Evolutionary conservation across 1,140 invertebrate species (phyloP), one percentile per base, ranked within the genome.

Genomic region (Bombus affinis): DNA sequence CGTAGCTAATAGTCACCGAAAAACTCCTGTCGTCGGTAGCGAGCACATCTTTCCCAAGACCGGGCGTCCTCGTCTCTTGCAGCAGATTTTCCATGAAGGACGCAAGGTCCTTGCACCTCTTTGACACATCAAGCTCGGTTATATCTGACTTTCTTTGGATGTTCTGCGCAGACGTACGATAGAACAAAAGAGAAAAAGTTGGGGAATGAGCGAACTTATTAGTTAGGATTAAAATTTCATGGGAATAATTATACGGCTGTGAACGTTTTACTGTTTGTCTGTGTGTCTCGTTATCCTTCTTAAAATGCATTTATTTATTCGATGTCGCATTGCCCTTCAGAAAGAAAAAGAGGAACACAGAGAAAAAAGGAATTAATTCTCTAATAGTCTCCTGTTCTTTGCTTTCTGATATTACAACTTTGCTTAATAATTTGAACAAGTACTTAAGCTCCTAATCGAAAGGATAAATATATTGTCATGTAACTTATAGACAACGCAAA

Each of bases 1-100:
- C 92, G 91, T 89, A 92, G 91, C 87, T 93, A 93, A 95, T 95
- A 95, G 95, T 96, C 95, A 96, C 96, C 93, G 95, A 96, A 93
- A 96, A 95, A 86, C 95, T 96, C 83, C 89, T 93, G 80, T 94
- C 92, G 81, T 95, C 94, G 81, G 91, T 74, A 32, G 91, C 91
- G 53, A 93, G 87, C 57, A 90, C 90, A 71, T 93, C 89, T 87
- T 96, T 96, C 32, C 96, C 95, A 83, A 96, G 93, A 76, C 96
- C 96, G 62, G 93, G 88, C 87, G 93, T 93, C 65, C 92, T 94
- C 9, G 96, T 96, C 90, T 97, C 96, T 81, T 97, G 96, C 90
- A 97, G 96, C 0, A 98, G 94, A 68, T 93, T 96, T 93, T 98
- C 97, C 96, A 98, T 97, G 90, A 98, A 97, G 42, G 96, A 96